These are phyloP conservation scores for Pterois miles DNA, from an alignment of 2,797 vertebrate species.

Conservation along the genomic window DNA sequence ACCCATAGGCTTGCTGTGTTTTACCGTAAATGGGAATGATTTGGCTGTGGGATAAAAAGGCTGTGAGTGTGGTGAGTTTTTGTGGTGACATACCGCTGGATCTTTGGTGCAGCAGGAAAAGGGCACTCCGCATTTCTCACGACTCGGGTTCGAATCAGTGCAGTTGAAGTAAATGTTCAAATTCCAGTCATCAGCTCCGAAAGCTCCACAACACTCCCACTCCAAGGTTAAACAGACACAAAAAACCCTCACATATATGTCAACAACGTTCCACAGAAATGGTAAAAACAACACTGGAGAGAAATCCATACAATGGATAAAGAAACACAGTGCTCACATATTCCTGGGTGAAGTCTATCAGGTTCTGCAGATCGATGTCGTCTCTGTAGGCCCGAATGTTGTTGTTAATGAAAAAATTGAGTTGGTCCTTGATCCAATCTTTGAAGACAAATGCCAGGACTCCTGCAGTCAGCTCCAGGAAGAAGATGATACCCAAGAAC, in stretches of 20 bases:
- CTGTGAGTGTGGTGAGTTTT: not conserved
- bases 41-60: not conserved
- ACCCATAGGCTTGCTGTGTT: not conserved
- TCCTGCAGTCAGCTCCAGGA: constrained; percentile 98
- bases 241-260: not conserved
- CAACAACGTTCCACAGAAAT: not conserved
- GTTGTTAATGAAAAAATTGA: constrained; percentile 99
- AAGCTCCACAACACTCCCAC: constrained; percentile 99
- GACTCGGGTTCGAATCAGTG: constrained; percentile 96
- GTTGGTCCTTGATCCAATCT: constrained; percentile 99
- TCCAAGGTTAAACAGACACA: constrained; percentile 66
- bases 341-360: constrained; percentile 99
- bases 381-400: constrained; percentile 98
- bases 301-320: not conserved
- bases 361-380: constrained; percentile 98
- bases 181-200: constrained; percentile 98
- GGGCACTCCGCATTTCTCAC: constrained; percentile 96
- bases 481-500: constrained; percentile 99
- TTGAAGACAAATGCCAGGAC: constrained; percentile 99
- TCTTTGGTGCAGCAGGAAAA: constrained; percentile 99
- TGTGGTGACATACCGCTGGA: constrained; percentile 88
- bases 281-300: constrained; percentile 9
- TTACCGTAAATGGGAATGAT: not conserved
- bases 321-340: constrained; percentile 86
- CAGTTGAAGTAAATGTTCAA: constrained; percentile 99